Percentiles rank a stretch among this genome's conserved stretches.
Conservation (phyloP, 2,888 invertebrate species). For the Drosophila bunnanda region DNA sequence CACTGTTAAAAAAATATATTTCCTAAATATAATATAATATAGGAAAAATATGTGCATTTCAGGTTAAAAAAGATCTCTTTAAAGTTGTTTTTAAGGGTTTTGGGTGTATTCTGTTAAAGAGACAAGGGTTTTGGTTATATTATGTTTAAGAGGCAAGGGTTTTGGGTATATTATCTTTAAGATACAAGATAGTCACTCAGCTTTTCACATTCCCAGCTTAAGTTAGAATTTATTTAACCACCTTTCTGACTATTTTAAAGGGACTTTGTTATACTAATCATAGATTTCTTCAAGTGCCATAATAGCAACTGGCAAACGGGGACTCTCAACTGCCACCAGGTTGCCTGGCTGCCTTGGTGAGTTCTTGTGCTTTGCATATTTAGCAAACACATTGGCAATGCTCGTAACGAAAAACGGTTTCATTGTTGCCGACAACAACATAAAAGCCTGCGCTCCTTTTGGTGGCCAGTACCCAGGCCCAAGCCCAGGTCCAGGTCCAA, state of each 20-base stretch:
- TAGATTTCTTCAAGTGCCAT: constrained; percentile 13
- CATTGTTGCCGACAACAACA: constrained; percentile 81
- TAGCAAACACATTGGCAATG: constrained; percentile 80
- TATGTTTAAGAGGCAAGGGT: too few species aligned
- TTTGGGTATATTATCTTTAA: too few species aligned
- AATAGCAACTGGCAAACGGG: constrained; percentile 34
- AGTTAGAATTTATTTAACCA: neutral
- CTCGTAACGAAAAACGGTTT: constrained; percentile 82
- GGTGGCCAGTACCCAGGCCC: constrained; percentile 50
- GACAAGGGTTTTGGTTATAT: too few species aligned
- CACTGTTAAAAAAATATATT: constrained; percentile 5
- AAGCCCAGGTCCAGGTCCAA: constrained; percentile 33
- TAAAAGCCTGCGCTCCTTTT: constrained; percentile 73
- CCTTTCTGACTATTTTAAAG: neutral
- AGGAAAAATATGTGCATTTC: too few species aligned
- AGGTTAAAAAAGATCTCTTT: too few species aligned
- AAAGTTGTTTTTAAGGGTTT: neutral
- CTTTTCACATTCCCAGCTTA: rapidly evolving
- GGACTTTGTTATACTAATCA: too few species aligned
- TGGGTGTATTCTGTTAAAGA: too few species aligned
- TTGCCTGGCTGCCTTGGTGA: constrained; percentile 43
- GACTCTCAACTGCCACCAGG: constrained; percentile 43
- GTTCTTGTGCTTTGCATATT: constrained; percentile 76
- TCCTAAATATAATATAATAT: rapidly evolving
- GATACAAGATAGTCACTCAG: neutral